These are phyloP conservation scores for Melanotaenia parkinsoni DNA, from an alignment of 2,797 vertebrate genomes.

Conservation along the genomic window DNA sequence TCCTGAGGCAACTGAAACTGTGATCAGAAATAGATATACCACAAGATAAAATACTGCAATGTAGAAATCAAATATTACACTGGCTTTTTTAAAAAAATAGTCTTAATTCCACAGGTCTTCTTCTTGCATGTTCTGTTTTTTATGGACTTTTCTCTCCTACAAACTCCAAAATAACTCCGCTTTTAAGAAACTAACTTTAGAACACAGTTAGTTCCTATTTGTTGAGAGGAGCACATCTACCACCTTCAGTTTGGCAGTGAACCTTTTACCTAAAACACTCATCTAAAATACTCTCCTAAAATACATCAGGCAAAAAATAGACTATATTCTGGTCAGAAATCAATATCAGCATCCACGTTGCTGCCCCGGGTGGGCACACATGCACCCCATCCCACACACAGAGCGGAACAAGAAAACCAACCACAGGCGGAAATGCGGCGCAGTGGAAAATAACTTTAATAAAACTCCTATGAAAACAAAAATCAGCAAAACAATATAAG, in stretches of 20 bases:
- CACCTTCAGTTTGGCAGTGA: neutral
- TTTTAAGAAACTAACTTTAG: neutral
- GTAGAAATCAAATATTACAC: too few species aligned
- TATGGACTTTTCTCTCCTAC: too few species aligned
- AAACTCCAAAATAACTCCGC: too few species aligned
- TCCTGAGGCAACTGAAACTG: neutral
- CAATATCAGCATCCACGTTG: neutral
- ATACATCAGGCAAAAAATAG: neutral
- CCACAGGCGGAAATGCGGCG: slow-evolving; percentile 37
- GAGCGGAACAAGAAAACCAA: slow-evolving; percentile 12
- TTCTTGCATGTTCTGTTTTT: too few species aligned
- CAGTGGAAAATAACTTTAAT: slow-evolving; percentile 84
- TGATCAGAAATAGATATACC: neutral
- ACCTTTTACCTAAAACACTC: neutral
- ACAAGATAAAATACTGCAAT: neutral
- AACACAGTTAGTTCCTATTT: neutral
- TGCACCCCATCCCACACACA: slow-evolving; percentile 16
- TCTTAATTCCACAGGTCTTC: too few species aligned
- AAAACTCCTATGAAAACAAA: slow-evolving; percentile 80
- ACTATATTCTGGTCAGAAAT: slow-evolving; percentile 29
- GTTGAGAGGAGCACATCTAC: neutral
- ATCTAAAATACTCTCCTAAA: too few species aligned
- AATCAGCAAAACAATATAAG: slow-evolving; percentile 76
- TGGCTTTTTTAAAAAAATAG: neutral
- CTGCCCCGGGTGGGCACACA: slow-evolving; percentile 5